Base-by-base conservation (phyloP, 2,797 vertebrate species). In the Micromesistius poutassou region DNA sequence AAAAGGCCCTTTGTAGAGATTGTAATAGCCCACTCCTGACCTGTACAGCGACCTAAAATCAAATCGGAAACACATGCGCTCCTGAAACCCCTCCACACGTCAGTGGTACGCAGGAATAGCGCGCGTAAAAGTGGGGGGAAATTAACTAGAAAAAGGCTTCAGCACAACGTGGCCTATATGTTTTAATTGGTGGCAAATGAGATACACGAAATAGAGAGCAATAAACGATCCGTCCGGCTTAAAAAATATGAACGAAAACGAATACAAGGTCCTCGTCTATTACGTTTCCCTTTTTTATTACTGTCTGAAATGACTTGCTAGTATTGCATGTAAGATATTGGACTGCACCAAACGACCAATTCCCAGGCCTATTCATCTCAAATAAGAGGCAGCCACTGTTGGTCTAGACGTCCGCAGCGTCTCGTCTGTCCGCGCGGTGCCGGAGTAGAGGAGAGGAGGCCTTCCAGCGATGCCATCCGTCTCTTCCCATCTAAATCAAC, bases 401-500 rank as follows among this genome's bases (percentile, higher is more conserved):
- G 33, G 33, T 6, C 33, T 35, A 6, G 36, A 38, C 36, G 36
- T 38, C 36, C 36, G 36, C 36, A 38, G 36, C 10, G 36, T 38
- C 36, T 38, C 36, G 36, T 38, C 36, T 38, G 36, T 38, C 36
- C 36, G 7, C 36, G 36, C 36, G 6, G 36, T 62, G 80, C 81
- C 74, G 71, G 82, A 28, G 77, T 76, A 38, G 82, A 78, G 84
- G 28, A 50, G 14, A 46, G 42, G 13, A 13, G 66, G 84, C 80
- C 92, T 90, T 91, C 87, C 85, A 81, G 82, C 86, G 89, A 6
- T 30, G 55, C n/a, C 55, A 13, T 62, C 88, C 62, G 78, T 78
- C 78, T 87, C 88, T 90, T 89, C 89, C 90, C 82, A 80, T 86
- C 84, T 83, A 78, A 76, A 81, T 87, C 82, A n/a, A 82, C 85